Base-by-base conservation (phyloP, 2,797 vertebrate species). In the Bovichtus diacanthus region DNA sequence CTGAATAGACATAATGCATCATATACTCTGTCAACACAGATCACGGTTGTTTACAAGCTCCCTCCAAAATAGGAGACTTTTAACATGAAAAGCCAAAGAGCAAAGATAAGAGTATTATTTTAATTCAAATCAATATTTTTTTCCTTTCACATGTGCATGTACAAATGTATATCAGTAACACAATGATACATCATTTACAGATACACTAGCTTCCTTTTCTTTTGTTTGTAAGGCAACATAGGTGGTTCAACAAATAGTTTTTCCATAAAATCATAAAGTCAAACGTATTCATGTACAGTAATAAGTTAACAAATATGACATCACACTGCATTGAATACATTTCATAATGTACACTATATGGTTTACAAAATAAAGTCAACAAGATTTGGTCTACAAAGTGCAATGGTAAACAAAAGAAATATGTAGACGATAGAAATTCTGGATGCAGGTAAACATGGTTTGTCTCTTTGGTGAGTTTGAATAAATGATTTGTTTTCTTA, bases 201-300 rank as follows among this genome's bases (percentile, higher is more conserved):
- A 87, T 44, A 83, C 70, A 77, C 59, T 73, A 65, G 44, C 71
- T 87, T 87, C 27, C 75, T 80, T 86, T 84, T 49, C 34, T 71
- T 74, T 78, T 76, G 39, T 82, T 81, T 81, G 23, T 94, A 95
- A 95, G 94, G 94, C 94, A 94, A 87, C 81, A 84, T 82, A 80
- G 90, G 84, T 89, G 78, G 74, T 83, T 86, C 34, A 76, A 86
- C 82, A 70, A 73, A 80, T 21, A 51, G 9, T 18, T 78, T 63
- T 73, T n/a, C 19, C 27, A 62, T 68, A 55, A 81, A 82, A 81
- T 76, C 29, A 67, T 23, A 19, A 59, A 47, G 58, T 72, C 38
- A 56, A 78, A 70, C 68, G 21, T 66, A 63, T 69, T 29, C 46
- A 85, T 70, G 43, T 85, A 77, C 59, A 83, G 53, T 31, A 67